Evolutionary conservation across 1,140 invertebrate species (phyloP).

Genomic region (Magallana gigas): DNA sequence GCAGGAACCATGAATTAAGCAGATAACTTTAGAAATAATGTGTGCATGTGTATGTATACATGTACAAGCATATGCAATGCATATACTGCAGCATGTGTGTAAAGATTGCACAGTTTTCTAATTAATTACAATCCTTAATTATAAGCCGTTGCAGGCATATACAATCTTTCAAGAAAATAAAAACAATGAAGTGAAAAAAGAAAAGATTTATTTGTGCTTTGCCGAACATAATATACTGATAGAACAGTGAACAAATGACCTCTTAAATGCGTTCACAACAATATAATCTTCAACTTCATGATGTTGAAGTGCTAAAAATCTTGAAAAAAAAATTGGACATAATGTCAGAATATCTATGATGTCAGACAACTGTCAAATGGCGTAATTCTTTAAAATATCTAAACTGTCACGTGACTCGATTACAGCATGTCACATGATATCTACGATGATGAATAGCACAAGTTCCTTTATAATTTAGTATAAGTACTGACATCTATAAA

Average conservation of each 20-base stretch:
- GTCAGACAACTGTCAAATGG: no score
- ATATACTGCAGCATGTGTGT: no score
- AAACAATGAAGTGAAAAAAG: neutral
- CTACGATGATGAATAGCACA: neutral
- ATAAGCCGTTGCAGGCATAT: no score
- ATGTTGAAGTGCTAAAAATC: neutral
- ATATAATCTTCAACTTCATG: neutral
- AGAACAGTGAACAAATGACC: neutral
- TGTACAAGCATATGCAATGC: no score
- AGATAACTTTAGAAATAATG: no score
- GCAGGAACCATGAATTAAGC: no score
- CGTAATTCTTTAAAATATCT: no score
- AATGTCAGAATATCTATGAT: neutral
- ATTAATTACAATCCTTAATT: no score
- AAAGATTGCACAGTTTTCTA: no score
- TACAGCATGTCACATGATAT: constrained; percentile 2
- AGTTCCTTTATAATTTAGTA: neutral
- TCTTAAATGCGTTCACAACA: neutral
- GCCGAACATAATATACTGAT: neutral
- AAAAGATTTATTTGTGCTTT: constrained; percentile 15
- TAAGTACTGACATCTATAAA: neutral
- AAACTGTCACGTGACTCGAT: neutral
- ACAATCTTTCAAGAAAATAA: neutral
- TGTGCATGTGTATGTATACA: no score
- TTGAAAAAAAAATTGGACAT: neutral